These are phyloP conservation scores for Labeo catla DNA, from an alignment of 2,113 vertebrate genomes.

Conservation along the genomic window DNA sequence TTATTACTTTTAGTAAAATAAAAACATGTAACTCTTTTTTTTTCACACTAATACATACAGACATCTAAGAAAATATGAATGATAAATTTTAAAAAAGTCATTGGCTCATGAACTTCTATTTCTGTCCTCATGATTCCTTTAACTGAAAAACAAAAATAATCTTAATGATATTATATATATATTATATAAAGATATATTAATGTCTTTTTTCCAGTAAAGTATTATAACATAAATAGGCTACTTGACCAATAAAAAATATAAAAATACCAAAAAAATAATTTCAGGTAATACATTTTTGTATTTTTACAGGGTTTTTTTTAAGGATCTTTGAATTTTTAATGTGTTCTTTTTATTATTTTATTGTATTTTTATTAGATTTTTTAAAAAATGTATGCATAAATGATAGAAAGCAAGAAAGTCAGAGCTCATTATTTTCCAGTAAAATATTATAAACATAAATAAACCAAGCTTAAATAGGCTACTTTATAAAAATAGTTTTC, in stretches of 20 bases:
- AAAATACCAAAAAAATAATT: not conserved
- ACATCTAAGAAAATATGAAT: not conserved
- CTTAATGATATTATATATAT: no score
- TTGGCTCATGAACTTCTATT: not conserved
- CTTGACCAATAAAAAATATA: not conserved
- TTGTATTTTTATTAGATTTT: no score
- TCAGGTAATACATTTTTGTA: not conserved
- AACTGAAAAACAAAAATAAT: not conserved
- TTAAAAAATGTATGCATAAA: no score
- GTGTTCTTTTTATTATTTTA: not conserved
- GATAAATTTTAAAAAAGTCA: not conserved
- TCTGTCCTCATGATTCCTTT: not conserved
- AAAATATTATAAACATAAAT: no score
- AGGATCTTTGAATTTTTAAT: not conserved
- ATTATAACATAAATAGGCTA: not conserved
- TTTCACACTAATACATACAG: slow-evolving; percentile 22
- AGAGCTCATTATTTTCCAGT: no score
- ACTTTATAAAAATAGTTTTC: no score
- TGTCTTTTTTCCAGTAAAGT: not conserved
- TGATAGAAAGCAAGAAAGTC: no score
- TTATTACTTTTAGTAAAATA: no score
- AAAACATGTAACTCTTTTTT: not conserved
- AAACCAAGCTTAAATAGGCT: no score
- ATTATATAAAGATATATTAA: no score
- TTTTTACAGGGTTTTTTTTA: not conserved